These are phyloP conservation scores for Epinephelus awoara DNA, from an alignment of 2,797 vertebrate species.

Conservation along the genomic window DNA sequence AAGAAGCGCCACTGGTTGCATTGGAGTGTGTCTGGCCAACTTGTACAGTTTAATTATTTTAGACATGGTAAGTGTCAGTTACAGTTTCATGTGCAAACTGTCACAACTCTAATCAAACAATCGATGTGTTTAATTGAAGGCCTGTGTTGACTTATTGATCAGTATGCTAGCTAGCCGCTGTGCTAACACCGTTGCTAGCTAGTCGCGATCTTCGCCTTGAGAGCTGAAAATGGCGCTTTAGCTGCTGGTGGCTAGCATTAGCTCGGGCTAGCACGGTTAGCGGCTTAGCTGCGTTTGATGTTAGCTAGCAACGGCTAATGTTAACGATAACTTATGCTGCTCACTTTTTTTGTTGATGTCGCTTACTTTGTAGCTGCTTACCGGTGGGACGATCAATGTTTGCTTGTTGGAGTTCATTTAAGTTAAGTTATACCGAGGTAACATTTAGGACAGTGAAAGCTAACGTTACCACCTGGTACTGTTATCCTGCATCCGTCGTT, in stretches of 20 bases:
- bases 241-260: neutral
- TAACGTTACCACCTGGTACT: neutral
- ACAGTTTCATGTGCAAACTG: fast-evolving
- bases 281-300: neutral
- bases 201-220: neutral
- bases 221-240: constrained; percentile 42
- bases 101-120: neutral
- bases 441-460: neutral
- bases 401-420: neutral
- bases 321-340: neutral
- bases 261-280: neutral
- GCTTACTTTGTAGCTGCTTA: neutral
- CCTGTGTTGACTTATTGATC: neutral
- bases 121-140: neutral
- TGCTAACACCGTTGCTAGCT: neutral
- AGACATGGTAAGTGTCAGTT: constrained; percentile 70
- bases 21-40: neutral
- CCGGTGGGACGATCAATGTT: neutral
- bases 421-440: neutral
- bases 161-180: neutral
- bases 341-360: neutral
- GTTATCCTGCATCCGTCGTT: neutral
- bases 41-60: constrained; percentile 68
- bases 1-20: neutral
- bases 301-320: neutral